Conservation (phyloP, 2,888 invertebrate species). For the Aspidapion aeneum region DNA sequence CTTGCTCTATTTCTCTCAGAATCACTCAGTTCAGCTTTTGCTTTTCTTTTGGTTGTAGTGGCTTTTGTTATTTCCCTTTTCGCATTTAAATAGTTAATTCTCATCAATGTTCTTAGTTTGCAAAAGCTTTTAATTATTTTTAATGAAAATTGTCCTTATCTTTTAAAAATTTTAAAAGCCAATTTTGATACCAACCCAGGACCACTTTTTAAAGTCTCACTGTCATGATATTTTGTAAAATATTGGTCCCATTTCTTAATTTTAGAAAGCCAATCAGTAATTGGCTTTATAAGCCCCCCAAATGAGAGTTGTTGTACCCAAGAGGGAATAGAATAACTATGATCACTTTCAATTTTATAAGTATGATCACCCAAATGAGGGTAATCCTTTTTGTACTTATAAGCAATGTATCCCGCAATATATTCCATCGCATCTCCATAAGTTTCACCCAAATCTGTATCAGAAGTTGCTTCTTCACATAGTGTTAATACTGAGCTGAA, state of each 20-base stretch:
- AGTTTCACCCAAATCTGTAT: constrained; percentile 4
- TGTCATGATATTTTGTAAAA: not conserved
- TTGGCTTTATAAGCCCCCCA: constrained; percentile 4
- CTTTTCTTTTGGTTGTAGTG: too few relatives aligned
- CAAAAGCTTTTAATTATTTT: not conserved
- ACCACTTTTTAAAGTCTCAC: not conserved
- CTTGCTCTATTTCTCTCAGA: too few relatives aligned
- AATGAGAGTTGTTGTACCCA: constrained; percentile 8
- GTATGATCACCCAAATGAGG: constrained; percentile 5
- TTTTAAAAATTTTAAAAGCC: not conserved
- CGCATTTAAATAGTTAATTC: too few relatives aligned
- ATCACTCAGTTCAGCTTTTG: too few relatives aligned
- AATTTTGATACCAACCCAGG: not conserved
- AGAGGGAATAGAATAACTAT: constrained; percentile 2
- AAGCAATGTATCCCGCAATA: constrained; percentile 9
- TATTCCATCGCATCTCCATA: constrained; percentile 7
- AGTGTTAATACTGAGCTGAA: not conserved
- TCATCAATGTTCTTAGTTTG: not conserved
- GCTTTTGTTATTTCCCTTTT: too few relatives aligned
- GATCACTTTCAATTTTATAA: constrained; percentile 1
- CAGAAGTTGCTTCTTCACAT: not conserved
- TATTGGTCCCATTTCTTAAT: constrained; percentile 3
- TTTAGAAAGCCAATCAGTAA: not conserved
- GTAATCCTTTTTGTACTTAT: not conserved
- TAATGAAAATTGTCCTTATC: not conserved